Evolutionary conservation across 2,888 invertebrate genomes (phyloP).

Genomic region (Noctua fimbriata): DNA sequence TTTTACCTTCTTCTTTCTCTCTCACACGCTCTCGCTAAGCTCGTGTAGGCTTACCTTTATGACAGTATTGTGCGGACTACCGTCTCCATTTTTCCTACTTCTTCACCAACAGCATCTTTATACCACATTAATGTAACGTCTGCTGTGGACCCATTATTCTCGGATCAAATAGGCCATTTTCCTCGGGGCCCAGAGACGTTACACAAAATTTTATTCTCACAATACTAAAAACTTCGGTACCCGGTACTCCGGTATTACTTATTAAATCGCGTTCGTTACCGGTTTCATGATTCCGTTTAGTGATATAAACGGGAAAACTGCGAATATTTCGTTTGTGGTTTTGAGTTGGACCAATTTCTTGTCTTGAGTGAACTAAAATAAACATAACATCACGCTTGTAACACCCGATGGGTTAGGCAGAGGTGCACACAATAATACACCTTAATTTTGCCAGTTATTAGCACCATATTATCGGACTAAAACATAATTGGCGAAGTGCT

Average conservation of each 20-base stretch:
- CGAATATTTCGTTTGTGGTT: constrained; percentile 12
- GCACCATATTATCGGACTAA: neutral
- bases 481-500: neutral
- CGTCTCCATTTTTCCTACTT: constrained; percentile 47
- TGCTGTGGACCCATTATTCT: constrained; percentile 80
- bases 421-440: neutral
- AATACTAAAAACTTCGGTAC: constrained; percentile 75
- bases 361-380: neutral
- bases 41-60: neutral
- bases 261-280: constrained; percentile 72
- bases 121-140: constrained; percentile 79
- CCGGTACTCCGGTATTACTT: constrained; percentile 72
- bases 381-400: neutral
- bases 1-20: neutral
- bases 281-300: constrained; percentile 57
- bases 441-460: neutral
- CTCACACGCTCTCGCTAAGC: neutral
- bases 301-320: constrained; percentile 39
- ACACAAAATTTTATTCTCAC: constrained; percentile 82
- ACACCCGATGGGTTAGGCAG: neutral
- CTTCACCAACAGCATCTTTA: constrained; percentile 70
- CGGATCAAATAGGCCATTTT: constrained; percentile 84
- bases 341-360: neutral
- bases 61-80: neutral
- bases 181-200: constrained; percentile 75